Conservation (phyloP, 2,797 vertebrate genomes). For the Dicrostonyx torquatus region DNA sequence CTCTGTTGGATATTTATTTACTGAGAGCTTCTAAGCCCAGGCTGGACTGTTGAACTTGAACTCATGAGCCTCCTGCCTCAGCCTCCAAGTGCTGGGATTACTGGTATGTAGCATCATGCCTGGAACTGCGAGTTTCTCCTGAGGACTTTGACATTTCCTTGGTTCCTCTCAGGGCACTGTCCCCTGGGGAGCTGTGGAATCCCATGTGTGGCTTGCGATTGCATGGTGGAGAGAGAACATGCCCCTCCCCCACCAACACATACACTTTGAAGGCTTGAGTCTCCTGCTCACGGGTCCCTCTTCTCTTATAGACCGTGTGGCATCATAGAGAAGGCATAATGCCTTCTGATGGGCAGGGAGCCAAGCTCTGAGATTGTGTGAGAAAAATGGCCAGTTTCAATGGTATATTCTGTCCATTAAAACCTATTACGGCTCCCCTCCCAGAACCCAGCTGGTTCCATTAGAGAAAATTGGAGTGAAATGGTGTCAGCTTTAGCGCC, state of each 20-base stretch:
- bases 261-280: background rate
- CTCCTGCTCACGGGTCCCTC: background rate
- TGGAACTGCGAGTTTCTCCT: background rate
- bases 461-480: constrained; percentile 74
- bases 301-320: background rate
- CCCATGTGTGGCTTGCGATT: background rate
- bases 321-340: background rate
- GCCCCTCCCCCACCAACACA: too few species aligned
- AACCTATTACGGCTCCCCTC: constrained; percentile 77
- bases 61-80: background rate
- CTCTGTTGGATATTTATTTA: too few species aligned
- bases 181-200: background rate
- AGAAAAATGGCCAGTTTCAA: constrained; percentile 75
- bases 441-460: constrained; percentile 76
- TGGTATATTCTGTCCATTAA: constrained; percentile 78
- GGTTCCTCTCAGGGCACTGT: background rate
- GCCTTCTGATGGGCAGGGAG: constrained; percentile 49
- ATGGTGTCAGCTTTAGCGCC: constrained; percentile 61
- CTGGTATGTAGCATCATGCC: background rate
- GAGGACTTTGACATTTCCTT: background rate
- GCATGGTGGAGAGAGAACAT: background rate
- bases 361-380: constrained; percentile 71
- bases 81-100: background rate
- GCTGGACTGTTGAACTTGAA: too few species aligned
- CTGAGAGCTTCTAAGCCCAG: background rate